Evolutionary conservation across 2,113 vertebrate genomes (phyloP).

Genomic region (Sus scrofa): DNA sequence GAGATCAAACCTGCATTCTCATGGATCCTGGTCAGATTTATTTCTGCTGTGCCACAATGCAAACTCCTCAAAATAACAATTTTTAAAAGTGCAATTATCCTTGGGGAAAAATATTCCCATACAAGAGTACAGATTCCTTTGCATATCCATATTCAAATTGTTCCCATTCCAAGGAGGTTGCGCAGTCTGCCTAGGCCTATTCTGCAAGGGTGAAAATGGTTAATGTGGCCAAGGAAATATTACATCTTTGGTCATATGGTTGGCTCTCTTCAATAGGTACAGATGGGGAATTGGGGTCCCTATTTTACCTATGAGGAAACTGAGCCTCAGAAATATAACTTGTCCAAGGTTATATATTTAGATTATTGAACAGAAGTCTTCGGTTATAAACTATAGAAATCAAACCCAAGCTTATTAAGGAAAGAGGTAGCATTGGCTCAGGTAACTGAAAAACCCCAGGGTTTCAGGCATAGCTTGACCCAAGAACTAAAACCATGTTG

Average conservation of each 20-base stretch:
- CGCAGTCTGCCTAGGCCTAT: neutral
- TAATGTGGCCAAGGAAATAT: neutral
- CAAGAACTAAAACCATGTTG: neutral
- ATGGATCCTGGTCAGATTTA: too few relatives aligned
- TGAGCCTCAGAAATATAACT: neutral
- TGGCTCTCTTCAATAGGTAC: neutral
- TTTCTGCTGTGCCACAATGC: too few relatives aligned
- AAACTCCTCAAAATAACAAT: too few relatives aligned
- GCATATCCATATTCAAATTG: neutral
- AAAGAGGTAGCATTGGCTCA: neutral
- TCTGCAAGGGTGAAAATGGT: neutral
- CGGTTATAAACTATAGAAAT: neutral
- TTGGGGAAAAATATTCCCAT: neutral
- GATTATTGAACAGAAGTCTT: neutral
- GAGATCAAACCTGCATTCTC: too few relatives aligned
- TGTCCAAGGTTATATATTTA: neutral
- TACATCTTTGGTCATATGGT: accelerated
- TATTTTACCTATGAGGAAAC: neutral
- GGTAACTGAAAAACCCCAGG: neutral
- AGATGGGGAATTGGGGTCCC: neutral
- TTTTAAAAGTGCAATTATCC: neutral
- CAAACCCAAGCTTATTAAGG: neutral
- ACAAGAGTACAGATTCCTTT: neutral
- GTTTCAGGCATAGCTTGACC: neutral
- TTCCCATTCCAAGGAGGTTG: neutral